phyloP scores from a whole-genome alignment of 92 coral and sea anemone genomes.

The Epizoanthus stellaris region DNA sequence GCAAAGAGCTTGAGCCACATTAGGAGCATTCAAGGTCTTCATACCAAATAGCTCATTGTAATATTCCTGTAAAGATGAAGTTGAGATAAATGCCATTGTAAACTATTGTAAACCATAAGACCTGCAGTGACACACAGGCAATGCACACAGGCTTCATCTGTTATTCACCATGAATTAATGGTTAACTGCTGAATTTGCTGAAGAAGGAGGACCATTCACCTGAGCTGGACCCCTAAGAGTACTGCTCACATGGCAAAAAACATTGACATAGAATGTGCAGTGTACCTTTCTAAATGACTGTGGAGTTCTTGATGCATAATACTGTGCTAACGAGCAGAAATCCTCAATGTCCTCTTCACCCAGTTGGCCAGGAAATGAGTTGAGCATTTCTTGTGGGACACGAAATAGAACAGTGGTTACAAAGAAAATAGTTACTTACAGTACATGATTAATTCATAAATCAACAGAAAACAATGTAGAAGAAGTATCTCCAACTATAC shows the following conservation, averaged over 20 bases:
- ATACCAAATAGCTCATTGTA: constrained; percentile 96
- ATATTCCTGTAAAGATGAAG: constrained; percentile 79
- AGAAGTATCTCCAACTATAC: background rate
- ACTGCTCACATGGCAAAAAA: background rate
- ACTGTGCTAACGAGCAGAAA: constrained; percentile 95
- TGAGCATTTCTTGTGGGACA: constrained; percentile 72
- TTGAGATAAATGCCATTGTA: no score
- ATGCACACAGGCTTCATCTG: no score
- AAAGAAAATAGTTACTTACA: background rate
- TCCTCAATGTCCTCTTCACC: constrained; percentile 99
- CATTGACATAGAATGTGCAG: background rate
- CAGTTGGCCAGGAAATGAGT: constrained; percentile 91
- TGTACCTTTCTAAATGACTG: constrained; percentile 98
- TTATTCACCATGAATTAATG: no score
- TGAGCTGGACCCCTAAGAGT: no score
- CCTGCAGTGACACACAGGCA: no score
- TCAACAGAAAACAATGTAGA: no score
- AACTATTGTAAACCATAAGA: no score
- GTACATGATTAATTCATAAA: no score
- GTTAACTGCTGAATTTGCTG: no score
- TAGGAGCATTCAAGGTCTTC: constrained; percentile 92
- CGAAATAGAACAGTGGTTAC: background rate
- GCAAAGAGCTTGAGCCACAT: constrained; percentile 95
- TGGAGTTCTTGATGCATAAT: constrained; percentile 97
- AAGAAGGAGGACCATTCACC: no score